Evolutionary conservation across 2,888 invertebrate species (phyloP), one percentile per base, ranked within the genome.

Genomic region (Leptinotarsa juncta): DNA sequence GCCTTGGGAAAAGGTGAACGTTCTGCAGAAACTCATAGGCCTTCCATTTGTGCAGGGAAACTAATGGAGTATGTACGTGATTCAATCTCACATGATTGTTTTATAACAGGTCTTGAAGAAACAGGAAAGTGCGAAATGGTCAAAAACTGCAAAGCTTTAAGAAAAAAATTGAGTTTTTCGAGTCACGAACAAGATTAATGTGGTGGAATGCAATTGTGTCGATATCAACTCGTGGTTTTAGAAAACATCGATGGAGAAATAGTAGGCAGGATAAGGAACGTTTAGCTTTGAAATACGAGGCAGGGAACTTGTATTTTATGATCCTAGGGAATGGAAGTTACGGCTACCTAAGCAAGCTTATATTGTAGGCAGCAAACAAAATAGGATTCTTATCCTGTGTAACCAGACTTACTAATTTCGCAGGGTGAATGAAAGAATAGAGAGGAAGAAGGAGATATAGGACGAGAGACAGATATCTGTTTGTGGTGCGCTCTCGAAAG

Each of bases 11-110:
- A 62, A 62, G 62, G 62, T 62, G 62, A 62, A 62, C 62, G n/a
- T 15, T 42, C 62, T 32, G 32, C 14, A 12, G 62, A 62, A 32
- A 62, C 42, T 18, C 62, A 62, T 62, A 62, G 62, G 62, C 62
- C 12, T 42, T 32, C 42, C 62, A 32, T 32, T 62, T 62, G 62
- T 62, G 4, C 3, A 7, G n/a, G 5, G 42, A 5, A n/a, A 62
- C n/a, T 62, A 32, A 62, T 62, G 62, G 62, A 62, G 5, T 62
- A 16, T 7, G 62, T 42, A 62, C 62, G 62, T 62, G 62, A 62
- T 62, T 62, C 62, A 62, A 62, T 62, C n/a, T 62, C 62, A n/a
- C 26, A 16, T 26, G 42, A 62, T 62, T 5, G 57, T 57, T 57
- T 57, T 57, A 57, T 57, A 32, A 62, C 62, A 32, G 62, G 42